phyloP scores from a whole-genome alignment of 2,888 invertebrate species.

The Lordiphosa andalusiaca region DNA sequence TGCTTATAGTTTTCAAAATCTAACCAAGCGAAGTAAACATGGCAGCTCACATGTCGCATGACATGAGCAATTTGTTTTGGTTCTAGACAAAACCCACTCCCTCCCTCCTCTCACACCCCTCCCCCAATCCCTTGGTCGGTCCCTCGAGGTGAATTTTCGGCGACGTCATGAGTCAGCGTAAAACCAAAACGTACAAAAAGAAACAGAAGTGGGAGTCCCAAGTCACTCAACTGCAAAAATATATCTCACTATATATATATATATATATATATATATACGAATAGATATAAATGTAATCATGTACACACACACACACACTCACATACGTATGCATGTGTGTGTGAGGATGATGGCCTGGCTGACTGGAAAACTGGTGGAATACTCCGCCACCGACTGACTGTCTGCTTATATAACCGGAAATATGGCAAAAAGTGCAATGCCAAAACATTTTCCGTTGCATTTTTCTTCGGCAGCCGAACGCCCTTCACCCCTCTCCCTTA shows the following conservation, averaged over 20 bases:
- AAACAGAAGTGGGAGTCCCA: slow-evolving; percentile 14
- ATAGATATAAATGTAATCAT: neutral
- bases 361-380: slow-evolving; percentile 16
- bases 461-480: slow-evolving; percentile 23
- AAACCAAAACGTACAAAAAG: slow-evolving; percentile 25
- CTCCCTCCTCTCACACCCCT: neutral
- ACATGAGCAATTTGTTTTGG: slow-evolving; percentile 70
- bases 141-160: slow-evolving; percentile 36
- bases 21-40: slow-evolving; percentile 51
- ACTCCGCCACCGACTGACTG: slow-evolving; percentile 2
- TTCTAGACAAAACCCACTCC: slow-evolving; percentile 15
- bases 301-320: neutral
- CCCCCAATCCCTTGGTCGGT: neutral
- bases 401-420: slow-evolving; percentile 72
- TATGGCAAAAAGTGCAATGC: slow-evolving; percentile 74
- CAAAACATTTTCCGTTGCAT: slow-evolving; percentile 74
- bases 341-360: slow-evolving; percentile 13
- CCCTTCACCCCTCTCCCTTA: no score
- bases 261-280: neutral
- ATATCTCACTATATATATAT: slow-evolving; percentile 43
- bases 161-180: slow-evolving; percentile 70
- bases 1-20: slow-evolving; percentile 26
- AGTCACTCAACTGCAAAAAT: slow-evolving; percentile 71
- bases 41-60: slow-evolving; percentile 73
- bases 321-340: slow-evolving; percentile 13